Evolutionary conservation across 2,113 vertebrate species (phyloP).

Genomic region (Cathartes aura): DNA sequence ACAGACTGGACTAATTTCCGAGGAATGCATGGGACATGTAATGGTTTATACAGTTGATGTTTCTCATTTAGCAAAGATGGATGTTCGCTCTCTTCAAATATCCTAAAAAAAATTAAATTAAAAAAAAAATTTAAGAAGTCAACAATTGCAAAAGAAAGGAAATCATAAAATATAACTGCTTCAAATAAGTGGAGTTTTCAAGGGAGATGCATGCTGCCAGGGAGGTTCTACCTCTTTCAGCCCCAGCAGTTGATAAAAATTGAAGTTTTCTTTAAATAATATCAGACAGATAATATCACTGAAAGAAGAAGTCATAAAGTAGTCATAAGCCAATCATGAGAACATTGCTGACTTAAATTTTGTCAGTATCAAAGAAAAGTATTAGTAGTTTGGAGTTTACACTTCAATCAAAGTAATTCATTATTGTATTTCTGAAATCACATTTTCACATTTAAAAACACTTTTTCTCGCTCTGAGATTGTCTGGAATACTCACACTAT

Average conservation of each 20-base stretch:
- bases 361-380: neutral
- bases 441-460: neutral
- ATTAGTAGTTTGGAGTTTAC: neutral
- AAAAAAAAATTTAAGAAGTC: neutral
- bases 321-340: neutral
- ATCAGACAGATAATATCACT: neutral
- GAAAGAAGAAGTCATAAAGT: neutral
- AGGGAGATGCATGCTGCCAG: neutral
- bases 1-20: constrained; percentile 47
- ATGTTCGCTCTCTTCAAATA: constrained; percentile 51
- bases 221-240: neutral
- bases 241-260: neutral
- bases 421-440: neutral
- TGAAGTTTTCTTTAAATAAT: neutral
- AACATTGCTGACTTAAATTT: neutral
- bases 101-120: constrained; percentile 39
- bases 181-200: neutral
- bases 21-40: constrained; percentile 47
- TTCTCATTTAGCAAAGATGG: constrained; percentile 41
- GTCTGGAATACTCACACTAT: neutral
- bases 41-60: constrained; percentile 17
- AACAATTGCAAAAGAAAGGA: neutral
- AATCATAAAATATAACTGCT: neutral
- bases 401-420: neutral
- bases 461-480: neutral